Percentiles rank a stretch among this genome's conserved stretches.
These are phyloP conservation scores for Argopecten irradians DNA, from an alignment of 1,140 invertebrate species.

Conservation along the genomic window DNA sequence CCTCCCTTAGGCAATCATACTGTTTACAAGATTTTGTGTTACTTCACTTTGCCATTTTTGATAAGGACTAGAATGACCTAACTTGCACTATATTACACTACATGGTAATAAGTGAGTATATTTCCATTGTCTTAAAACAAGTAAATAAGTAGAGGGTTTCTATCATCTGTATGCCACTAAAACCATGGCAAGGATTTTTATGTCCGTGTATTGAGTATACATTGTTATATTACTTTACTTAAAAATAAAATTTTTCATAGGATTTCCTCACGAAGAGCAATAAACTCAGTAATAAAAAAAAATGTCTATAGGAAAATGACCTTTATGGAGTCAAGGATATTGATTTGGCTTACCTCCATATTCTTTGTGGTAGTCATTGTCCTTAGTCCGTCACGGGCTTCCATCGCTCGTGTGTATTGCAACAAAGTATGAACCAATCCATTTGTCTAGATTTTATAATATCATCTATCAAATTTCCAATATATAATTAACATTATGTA, in stretches of 20 bases:
- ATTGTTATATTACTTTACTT: not conserved
- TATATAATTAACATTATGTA: not conserved
- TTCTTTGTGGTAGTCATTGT: constrained; percentile 21
- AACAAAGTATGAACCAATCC: not conserved
- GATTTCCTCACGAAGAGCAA: not conserved
- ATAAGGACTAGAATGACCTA: not conserved
- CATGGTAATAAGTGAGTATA: too few species aligned
- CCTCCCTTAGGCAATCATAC: not conserved
- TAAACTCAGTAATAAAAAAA: not conserved
- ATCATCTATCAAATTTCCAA: not conserved
- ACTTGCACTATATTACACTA: not conserved
- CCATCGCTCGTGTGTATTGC: not conserved
- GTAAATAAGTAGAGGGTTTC: too few species aligned
- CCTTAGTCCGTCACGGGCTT: not conserved
- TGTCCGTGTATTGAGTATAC: not conserved
- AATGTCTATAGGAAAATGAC: not conserved
- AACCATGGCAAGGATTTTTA: not conserved
- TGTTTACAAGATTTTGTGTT: not conserved
- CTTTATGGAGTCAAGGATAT: not conserved
- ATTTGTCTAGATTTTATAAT: not conserved
- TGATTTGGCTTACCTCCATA: constrained; percentile 1
- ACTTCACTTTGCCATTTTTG: not conserved
- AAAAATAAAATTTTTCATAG: not conserved
- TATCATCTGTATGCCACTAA: not conserved
- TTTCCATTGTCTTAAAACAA: too few species aligned